These are phyloP conservation scores for Chironomus riparius DNA, from an alignment of 2,888 invertebrate genomes.

Conservation along the genomic window DNA sequence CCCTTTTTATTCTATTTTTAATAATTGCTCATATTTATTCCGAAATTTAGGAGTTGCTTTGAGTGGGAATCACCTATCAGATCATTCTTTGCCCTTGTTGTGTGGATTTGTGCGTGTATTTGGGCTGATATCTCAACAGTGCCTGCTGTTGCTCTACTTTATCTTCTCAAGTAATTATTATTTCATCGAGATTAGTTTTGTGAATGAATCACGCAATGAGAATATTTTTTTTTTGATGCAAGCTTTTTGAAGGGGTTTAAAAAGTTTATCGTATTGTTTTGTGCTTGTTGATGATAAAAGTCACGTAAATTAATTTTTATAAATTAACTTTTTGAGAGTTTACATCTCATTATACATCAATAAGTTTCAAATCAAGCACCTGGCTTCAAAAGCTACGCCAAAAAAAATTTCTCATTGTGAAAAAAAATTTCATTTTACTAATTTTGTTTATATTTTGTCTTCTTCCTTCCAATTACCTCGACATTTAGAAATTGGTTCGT, in stretches of 20 bases:
- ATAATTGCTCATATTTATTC: no score
- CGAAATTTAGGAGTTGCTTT: constrained; percentile 71
- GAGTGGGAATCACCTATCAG: constrained; percentile 91
- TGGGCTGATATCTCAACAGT: constrained; percentile 95
- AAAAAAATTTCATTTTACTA: background rate
- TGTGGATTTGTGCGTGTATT: constrained; percentile 83
- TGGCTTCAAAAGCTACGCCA: no score
- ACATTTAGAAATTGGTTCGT: constrained; percentile 40
- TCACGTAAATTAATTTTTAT: no score
- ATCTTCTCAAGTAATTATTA: constrained; percentile 51
- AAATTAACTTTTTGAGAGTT: no score
- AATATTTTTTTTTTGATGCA: background rate
- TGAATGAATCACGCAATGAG: background rate
- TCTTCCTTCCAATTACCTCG: no score
- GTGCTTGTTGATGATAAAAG: no score
- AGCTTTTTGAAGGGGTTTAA: no score
- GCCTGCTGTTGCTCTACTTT: constrained; percentile 73
- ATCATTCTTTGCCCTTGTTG: constrained; percentile 71
- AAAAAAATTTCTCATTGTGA: no score
- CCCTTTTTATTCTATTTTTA: no score
- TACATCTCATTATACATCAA: no score
- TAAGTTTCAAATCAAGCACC: no score
- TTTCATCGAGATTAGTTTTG: background rate
- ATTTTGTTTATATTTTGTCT: background rate
- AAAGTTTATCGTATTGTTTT: no score